These are phyloP conservation scores for Dichetophora obliterata DNA, from an alignment of 2,888 invertebrate genomes.

Conservation along the genomic window DNA sequence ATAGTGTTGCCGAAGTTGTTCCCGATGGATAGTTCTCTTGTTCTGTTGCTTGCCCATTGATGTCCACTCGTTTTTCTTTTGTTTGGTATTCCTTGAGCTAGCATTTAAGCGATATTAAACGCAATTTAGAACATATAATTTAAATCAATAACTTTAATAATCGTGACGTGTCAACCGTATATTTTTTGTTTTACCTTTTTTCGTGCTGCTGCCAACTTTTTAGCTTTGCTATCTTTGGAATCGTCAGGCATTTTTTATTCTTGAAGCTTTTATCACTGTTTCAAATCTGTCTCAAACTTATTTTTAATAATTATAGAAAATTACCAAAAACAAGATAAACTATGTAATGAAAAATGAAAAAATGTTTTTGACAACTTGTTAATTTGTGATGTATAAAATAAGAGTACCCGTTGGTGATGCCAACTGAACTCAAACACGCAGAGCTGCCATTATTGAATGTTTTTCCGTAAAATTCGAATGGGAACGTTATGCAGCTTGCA, in stretches of 20 bases:
- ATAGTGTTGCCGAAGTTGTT: conserved; percentile 59
- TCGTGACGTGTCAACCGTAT: conserved; percentile 46
- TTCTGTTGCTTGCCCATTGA: conserved; percentile 24
- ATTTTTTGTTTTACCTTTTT: conserved; percentile 60
- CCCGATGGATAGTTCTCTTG: conserved; percentile 39
- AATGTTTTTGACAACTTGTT: neutral
- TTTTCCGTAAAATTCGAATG: too few species aligned
- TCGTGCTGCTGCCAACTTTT: conserved; percentile 67
- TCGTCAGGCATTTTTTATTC: conserved; percentile 60
- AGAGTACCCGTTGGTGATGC: too few species aligned
- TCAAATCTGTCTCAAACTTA: neutral
- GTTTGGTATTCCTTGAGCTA: conserved; percentile 63
- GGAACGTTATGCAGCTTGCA: too few species aligned
- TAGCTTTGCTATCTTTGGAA: conserved; percentile 63
- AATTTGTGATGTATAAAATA: too few species aligned
- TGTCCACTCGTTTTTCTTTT: conserved; percentile 51
- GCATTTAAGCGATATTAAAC: conserved; percentile 30
- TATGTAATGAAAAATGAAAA: neutral
- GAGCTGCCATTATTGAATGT: too few species aligned
- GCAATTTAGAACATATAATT: conserved; percentile 39
- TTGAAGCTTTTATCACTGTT: neutral
- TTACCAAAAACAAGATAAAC: neutral
- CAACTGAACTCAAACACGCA: too few species aligned
- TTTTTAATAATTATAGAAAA: neutral
- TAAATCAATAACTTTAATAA: conserved; percentile 49